Evolutionary conservation across 2,888 invertebrate genomes (phyloP), one percentile per base, ranked within the genome.

Genomic region (Drosophila algonquin): DNA sequence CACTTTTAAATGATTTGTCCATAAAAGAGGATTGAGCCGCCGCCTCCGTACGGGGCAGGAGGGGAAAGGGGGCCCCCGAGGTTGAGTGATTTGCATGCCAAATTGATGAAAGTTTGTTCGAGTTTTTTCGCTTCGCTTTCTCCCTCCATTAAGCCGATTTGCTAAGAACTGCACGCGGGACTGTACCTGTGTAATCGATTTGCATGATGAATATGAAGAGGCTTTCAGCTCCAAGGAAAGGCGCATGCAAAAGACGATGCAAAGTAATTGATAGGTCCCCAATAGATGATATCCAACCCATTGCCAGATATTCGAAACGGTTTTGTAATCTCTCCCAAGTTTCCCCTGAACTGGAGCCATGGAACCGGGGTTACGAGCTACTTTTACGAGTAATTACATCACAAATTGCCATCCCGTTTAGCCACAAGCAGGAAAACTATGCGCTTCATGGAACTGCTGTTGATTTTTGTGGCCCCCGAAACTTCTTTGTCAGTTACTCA

Each of bases 131-230:
- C n/a, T n/a, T n/a, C n/a, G n/a, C n/a, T n/a, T n/a, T 18, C 18
- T 18, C 18, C 46, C 24, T 30, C 67, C 65, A 67, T 67, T 65
- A 67, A 65, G 67, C 65, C 67, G 65, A 65, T 67, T 67, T 67
- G 65, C 55, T 50, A 10, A 47, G n/a, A 50, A 18, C 40, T 44
- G 35, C 27, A 14, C 30, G 21, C 3, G n/a, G 7, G 24, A n/a
- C n/a, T n/a, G 50, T 55, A 12, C 35, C 4, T 12, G 35, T 4
- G 14, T 51, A 67, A 67, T 67, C 65, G 68, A 67, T 67, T 67
- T 65, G 27, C 67, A 27, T 67, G 44, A 32, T 32, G 21, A 64
- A 54, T 65, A 54, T 32, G 47, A 30, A 40, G 32, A 40, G 40
- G 53, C 64, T 50, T 52, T 63, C 40, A 63, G 32, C 54, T 12